Base-by-base conservation (phyloP, 2,888 invertebrate species). In the Ernsta delagoae region DNA sequence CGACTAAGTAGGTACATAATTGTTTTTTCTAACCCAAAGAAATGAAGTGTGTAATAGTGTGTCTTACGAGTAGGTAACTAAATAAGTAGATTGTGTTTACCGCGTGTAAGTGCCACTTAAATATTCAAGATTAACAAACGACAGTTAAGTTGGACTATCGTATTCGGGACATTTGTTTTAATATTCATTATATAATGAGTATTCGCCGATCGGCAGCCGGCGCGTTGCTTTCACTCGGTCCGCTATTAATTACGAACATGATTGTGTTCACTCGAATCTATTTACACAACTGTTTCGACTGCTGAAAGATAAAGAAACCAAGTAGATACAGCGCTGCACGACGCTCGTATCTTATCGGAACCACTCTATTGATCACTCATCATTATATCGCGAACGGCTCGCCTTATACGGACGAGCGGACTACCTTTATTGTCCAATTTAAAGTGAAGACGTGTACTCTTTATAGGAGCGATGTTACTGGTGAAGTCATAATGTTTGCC, bases 401-500 rank as follows among this genome's bases (percentile, higher is more conserved):
- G 89, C 89, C 91, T 87, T 89, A 85, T 85, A 85, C 90, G 87
- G 88, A 88, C 90, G 89, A 85, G 83, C 83, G 85, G 86, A 81
- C 86, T 83, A 87, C 89, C 90, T 92, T 88, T 90, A 90, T 91
- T 88, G 87, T 87, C 86, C 88, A 90, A 90, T 90, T 91, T 86
- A 78, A 84, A 80, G 85, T 86, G 84, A 82, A 85, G 82, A 86
- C 85, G 89, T 86, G 87, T 85, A 82, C 85, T 79, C 79, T 82
- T 83, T 83, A 85, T 84, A 85, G 83, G 79, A 87, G 88, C 88
- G 88, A 90, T 90, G 92, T 85, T 88, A 88, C 89, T 88, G 87
- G 89, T 90, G 91, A 91, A 91, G 86, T 91, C 91, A 92, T 92
- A 88, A 91, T 90, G 92, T 90, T 92, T 83, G 88, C 82, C 80